A percentile compares a stretch with the other conserved stretches of the same genome.
Conservation (phyloP, 2,113 vertebrate genomes). For the Regulus satrapa region DNA sequence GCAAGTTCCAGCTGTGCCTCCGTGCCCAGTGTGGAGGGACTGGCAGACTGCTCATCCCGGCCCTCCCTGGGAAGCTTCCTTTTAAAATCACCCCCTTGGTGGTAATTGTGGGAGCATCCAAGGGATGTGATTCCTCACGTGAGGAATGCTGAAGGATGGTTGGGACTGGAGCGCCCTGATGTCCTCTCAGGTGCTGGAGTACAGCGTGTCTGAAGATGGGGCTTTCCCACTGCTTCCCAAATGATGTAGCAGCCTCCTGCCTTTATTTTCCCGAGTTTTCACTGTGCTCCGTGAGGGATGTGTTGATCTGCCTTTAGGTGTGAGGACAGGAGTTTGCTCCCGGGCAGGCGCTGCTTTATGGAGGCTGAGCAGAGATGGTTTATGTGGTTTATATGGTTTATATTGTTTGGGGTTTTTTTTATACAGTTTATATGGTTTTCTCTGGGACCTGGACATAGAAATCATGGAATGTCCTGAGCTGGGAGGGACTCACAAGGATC, state of each 20-base stretch:
- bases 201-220: accelerated
- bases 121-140: neutral
- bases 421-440: accelerated
- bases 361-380: neutral
- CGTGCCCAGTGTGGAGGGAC: accelerated
- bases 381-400: accelerated
- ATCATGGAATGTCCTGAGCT: neutral
- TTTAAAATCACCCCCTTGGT: accelerated
- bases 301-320: neutral
- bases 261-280: neutral
- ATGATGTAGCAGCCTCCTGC: accelerated
- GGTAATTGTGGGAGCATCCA: neutral
- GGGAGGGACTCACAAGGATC: neutral
- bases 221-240: neutral
- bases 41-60: neutral
- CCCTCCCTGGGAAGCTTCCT: neutral
- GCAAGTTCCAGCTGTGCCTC: neutral
- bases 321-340: neutral
- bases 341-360: neutral
- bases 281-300: neutral
- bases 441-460: neutral
- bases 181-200: neutral
- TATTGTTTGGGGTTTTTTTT: no score
- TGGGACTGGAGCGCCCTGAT: accelerated
- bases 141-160: neutral